Evolutionary conservation across 2,797 vertebrate genomes (phyloP), one percentile per base, ranked within the genome.

Genomic region (Saxicola maurus): DNA sequence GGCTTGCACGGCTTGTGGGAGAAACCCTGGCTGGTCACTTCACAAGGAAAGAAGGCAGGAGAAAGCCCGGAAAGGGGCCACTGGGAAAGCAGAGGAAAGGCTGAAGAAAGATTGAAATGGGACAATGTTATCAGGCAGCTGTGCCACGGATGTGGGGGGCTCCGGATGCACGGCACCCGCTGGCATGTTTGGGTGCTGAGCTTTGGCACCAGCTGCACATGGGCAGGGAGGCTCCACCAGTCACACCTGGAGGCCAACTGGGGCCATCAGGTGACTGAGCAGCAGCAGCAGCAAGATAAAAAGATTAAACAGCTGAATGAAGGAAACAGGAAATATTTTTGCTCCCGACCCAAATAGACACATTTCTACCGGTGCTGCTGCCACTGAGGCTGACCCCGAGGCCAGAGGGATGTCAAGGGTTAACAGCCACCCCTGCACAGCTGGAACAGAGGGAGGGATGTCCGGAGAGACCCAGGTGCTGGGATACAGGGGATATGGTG

Each of bases 1-100:
- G 16, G 68, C 25, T 25, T 18, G 38, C 40, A 31, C 0, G 0
- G 74, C 38, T 37, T 0, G 0, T 0, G 1, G 40, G 19, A 65
- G 42, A 83, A 87, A 57, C 1, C 7, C 40, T 37, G 7, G 2
- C 43, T 2, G 3, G 42, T 35, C n/a, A 5, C 43, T 46, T 23
- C 5, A 3, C 20, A 10, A 24, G 64, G 71, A 35, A 46, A 52
- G 35, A 61, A 17, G 38, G 77, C 72, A 71, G 76, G 43, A 82
- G 57, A 85, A 90, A 78, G 68, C 11, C 65, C 1, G 6, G 79
- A 89, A 87, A 90, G 72, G 35, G 75, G 61, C 37, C 1, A 0
- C 42, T 9, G 31, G 67, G 42, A 76, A 77, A 71, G 45, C 49
- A 51, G n/a, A 82, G 85, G 61, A 74, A 82, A 27, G 60, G n/a